A percentile compares a stretch with the other conserved stretches of the same genome.
Conservation (phyloP, 1,140 invertebrate species). For the Pogonus chalceus region DNA sequence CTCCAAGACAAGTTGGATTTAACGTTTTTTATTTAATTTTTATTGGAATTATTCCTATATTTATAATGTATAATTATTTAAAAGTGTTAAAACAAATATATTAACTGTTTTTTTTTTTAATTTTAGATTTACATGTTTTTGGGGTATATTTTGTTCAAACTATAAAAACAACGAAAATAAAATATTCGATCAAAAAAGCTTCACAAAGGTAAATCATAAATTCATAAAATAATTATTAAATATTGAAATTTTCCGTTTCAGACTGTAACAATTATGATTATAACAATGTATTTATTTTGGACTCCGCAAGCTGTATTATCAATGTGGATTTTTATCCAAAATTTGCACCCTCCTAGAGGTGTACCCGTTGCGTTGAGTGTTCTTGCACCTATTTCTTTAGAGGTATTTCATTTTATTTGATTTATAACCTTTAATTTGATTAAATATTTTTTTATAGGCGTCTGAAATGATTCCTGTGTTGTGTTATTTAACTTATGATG, state of each 20-base stretch:
- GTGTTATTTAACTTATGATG: constrained; percentile 36
- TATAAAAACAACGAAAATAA: not conserved
- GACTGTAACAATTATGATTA: constrained; percentile 34
- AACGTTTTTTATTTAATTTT: constrained; percentile 34
- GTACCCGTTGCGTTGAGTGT: constrained; percentile 35
- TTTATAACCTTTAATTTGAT: not conserved
- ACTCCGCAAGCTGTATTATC: constrained; percentile 35
- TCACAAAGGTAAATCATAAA: not conserved
- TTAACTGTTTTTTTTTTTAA: not conserved
- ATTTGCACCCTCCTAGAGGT: constrained; percentile 28
- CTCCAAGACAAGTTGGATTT: constrained; percentile 34
- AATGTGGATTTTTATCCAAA: constrained; percentile 28
- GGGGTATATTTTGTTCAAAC: not conserved
- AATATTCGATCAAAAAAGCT: not conserved
- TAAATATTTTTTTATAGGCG: constrained; percentile 28
- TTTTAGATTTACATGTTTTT: not conserved
- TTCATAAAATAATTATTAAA: not conserved
- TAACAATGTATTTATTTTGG: constrained; percentile 37
- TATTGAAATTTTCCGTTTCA: constrained; percentile 19
- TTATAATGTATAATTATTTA: constrained; percentile 39
- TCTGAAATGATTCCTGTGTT: constrained; percentile 39
- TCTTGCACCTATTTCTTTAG: constrained; percentile 36
- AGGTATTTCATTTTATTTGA: constrained; percentile 28
- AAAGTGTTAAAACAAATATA: constrained; percentile 9
- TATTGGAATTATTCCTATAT: constrained; percentile 35